These are phyloP conservation scores for Andrena fulva DNA, from an alignment of 2,888 invertebrate species.

Conservation along the genomic window DNA sequence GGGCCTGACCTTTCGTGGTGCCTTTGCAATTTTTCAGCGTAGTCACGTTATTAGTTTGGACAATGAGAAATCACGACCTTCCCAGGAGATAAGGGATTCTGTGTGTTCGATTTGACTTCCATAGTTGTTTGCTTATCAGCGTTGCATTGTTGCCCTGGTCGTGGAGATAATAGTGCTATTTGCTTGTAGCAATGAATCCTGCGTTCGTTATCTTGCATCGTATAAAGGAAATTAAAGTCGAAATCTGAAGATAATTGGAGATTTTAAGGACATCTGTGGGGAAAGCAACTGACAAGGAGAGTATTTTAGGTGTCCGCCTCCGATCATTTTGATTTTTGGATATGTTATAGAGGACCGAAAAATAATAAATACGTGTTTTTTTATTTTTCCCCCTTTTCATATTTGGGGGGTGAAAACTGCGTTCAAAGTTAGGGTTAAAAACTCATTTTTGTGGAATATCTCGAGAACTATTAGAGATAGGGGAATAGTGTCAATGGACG, in stretches of 20 bases:
- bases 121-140: neutral
- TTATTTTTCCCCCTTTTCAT: too few species aligned
- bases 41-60: conserved; percentile 1
- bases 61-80: conserved; percentile 5
- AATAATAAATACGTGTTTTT: too few species aligned
- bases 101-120: neutral
- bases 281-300: too few species aligned
- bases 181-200: neutral
- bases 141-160: neutral
- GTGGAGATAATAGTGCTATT: neutral
- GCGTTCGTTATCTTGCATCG: neutral
- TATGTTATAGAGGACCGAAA: too few species aligned
- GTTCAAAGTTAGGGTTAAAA: too few species aligned
- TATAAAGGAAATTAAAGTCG: neutral
- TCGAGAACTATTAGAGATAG: too few species aligned
- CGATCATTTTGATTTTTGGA: too few species aligned
- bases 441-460: too few species aligned
- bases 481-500: too few species aligned
- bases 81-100: neutral
- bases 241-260: neutral
- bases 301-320: too few species aligned
- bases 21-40: conserved; percentile 23
- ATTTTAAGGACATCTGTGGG: neutral
- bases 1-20: neutral
- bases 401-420: too few species aligned